These are phyloP conservation scores for Phrynocephalus forsythii DNA, from an alignment of 2,797 vertebrate species.

Conservation along the genomic window DNA sequence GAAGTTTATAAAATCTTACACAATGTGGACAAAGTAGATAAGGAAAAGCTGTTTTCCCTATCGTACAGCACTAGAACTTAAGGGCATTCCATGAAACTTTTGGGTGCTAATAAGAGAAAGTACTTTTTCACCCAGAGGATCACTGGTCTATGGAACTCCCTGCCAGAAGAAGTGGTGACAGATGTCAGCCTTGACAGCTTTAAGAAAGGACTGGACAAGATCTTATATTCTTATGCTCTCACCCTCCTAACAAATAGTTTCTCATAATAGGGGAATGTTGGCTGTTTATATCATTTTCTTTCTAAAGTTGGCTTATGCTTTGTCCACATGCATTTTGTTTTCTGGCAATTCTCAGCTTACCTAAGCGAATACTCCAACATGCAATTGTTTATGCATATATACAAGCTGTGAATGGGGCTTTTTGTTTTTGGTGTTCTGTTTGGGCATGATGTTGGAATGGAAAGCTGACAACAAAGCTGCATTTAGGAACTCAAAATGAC, in stretches of 20 bases:
- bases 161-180: too few species aligned
- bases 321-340: background rate
- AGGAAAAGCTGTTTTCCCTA: too few species aligned
- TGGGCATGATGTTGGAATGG: slow-evolving; percentile 8
- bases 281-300: background rate
- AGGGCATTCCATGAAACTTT: too few species aligned
- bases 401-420: background rate
- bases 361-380: background rate
- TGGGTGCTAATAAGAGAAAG: too few species aligned
- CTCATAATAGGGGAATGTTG: background rate
- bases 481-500: background rate
- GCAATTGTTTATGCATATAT: background rate
- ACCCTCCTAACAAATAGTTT: background rate
- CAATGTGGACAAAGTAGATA: too few species aligned
- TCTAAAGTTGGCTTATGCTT: background rate
- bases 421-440: slow-evolving; percentile 30
- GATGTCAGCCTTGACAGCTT: too few species aligned
- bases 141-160: too few species aligned
- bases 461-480: background rate
- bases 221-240: too few species aligned
- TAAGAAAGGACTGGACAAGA: too few species aligned
- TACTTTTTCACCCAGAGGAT: too few species aligned
- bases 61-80: too few species aligned
- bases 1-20: too few species aligned
- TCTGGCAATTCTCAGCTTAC: background rate